Percentiles rank a stretch among this genome's conserved stretches.
phyloP scores from a whole-genome alignment of 2,797 vertebrate genomes.

The Melanotaenia parkinsoni region DNA sequence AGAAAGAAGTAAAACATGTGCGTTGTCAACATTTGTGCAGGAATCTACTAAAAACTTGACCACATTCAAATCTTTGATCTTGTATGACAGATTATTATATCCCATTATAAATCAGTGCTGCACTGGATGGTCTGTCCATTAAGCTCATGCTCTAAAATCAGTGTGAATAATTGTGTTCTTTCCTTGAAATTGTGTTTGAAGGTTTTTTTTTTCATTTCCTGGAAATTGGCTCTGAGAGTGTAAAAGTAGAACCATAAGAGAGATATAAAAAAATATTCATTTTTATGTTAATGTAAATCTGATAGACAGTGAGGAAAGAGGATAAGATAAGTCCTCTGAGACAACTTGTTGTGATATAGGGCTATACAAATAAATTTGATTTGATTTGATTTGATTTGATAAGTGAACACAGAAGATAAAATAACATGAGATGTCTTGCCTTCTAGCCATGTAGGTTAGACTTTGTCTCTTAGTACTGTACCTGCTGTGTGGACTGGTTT shows the following conservation, averaged over 20 bases:
- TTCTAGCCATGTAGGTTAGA: constrained; percentile 62
- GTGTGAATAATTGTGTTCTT: constrained; percentile 38
- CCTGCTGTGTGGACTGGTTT: constrained; percentile 27
- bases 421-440: constrained; percentile 67
- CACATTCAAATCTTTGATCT: constrained; percentile 12
- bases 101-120: constrained; percentile 17
- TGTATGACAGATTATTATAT: constrained; percentile 29
- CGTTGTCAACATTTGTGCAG: not conserved
- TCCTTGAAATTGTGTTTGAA: constrained; percentile 56
- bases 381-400: too few relatives aligned
- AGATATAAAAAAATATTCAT: constrained; percentile 49
- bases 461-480: constrained; percentile 51
- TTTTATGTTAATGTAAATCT: constrained; percentile 53
- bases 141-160: constrained; percentile 35
- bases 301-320: constrained; percentile 39
- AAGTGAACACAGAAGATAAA: constrained; percentile 73
- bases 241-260: constrained; percentile 51
- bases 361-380: too few relatives aligned
- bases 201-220: constrained; percentile 40
- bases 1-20: not conserved
- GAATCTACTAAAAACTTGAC: constrained; percentile 6
- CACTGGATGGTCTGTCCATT: constrained; percentile 22
- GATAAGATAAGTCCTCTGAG: constrained; percentile 68
- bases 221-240: constrained; percentile 43
- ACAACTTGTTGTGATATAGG: too few relatives aligned